Conservation (phyloP, 2,797 vertebrate genomes). For the Ispidina lecontei region DNA sequence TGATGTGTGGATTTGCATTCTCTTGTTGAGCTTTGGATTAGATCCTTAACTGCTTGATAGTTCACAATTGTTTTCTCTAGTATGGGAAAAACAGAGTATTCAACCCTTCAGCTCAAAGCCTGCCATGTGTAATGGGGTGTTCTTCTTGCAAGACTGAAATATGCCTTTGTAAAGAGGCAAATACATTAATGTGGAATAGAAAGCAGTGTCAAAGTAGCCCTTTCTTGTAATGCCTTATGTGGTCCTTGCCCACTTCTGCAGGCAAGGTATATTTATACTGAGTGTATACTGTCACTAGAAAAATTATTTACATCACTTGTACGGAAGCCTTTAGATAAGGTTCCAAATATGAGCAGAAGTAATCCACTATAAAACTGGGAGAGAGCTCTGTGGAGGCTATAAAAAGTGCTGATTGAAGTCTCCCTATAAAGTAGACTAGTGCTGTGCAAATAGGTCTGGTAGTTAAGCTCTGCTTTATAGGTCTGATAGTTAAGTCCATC, state of each 20-base stretch:
- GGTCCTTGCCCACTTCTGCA: background rate
- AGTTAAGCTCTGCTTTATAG: background rate
- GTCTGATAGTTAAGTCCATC: background rate
- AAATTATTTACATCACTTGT: background rate
- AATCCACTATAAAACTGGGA: background rate
- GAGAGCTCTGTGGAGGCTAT: background rate
- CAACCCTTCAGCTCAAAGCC: background rate
- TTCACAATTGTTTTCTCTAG: background rate
- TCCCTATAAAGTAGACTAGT: background rate
- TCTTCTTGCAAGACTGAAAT: background rate
- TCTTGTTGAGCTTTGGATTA: background rate
- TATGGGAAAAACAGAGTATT: background rate
- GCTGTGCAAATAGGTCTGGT: background rate
- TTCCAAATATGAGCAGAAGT: background rate
- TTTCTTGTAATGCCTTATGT: background rate
- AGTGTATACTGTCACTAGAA: background rate
- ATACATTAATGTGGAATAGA: background rate
- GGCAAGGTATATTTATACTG: background rate
- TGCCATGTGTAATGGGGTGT: background rate
- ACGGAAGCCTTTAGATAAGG: background rate
- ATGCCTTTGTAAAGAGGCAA: background rate
- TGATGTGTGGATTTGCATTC: background rate
- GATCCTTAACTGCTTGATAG: background rate
- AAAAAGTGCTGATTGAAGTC: background rate
- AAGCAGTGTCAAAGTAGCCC: background rate